Percentiles rank a stretch among this genome's conserved stretches.
Evolutionary conservation across 2,797 vertebrate genomes (phyloP).

Genomic region (Hemibagrus guttatus): DNA sequence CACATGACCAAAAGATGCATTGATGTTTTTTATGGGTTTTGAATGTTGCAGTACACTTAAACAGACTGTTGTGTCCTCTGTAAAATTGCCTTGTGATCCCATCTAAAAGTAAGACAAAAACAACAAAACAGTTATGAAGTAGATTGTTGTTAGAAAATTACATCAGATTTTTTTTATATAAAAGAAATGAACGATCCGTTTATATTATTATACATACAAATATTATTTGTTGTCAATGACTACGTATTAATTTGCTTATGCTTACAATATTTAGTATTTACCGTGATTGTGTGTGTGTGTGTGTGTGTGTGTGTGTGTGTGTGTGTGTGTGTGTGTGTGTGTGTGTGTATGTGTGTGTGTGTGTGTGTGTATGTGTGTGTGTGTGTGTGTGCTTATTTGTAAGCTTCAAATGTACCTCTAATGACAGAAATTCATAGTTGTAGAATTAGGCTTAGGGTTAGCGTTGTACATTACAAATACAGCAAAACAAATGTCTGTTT

Average conservation of each 20-base stretch:
- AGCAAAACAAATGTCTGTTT: neutral
- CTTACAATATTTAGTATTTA: neutral
- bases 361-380: neutral
- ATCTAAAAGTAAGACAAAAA: slow-evolving; percentile 3
- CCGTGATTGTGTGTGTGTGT: neutral
- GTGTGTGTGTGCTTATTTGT: neutral
- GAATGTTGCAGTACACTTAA: neutral
- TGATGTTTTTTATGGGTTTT: neutral
- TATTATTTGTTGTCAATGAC: neutral
- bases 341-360: neutral
- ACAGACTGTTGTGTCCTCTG: neutral
- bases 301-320: neutral
- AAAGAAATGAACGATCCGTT: neutral
- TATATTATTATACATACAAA: neutral
- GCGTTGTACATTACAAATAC: neutral
- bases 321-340: slow-evolving; percentile 9
- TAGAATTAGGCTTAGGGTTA: neutral
- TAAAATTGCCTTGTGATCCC: neutral
- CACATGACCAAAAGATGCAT: neutral
- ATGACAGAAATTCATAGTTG: neutral
- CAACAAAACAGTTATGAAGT: neutral
- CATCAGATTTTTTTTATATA: neutral
- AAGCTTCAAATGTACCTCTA: neutral
- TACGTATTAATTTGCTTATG: neutral
- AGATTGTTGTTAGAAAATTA: neutral